Conservation (phyloP, 2,113 vertebrate genomes). For the Calypte anna region DNA sequence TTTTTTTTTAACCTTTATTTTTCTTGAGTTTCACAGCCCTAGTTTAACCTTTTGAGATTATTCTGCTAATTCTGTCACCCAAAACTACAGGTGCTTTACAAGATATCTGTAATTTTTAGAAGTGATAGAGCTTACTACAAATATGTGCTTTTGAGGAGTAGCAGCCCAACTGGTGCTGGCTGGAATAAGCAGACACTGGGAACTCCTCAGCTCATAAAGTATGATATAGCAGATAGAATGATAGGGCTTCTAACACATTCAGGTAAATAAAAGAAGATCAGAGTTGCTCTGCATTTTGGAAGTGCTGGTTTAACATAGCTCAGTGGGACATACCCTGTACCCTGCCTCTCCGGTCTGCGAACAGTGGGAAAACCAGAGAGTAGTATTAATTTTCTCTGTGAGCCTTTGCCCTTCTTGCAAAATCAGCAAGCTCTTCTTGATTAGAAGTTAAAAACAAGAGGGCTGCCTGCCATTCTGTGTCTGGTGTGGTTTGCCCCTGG, state of each 20-base stretch:
- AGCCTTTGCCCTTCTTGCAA: neutral
- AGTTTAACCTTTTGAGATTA: neutral
- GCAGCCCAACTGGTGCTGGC: neutral
- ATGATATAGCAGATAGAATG: neutral
- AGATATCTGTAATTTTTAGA: neutral
- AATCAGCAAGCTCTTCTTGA: neutral
- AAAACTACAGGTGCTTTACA: neutral
- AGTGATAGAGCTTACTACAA: neutral
- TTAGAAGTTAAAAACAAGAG: neutral
- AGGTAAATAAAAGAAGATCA: neutral
- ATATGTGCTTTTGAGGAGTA: neutral
- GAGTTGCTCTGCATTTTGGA: neutral
- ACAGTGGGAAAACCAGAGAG: neutral
- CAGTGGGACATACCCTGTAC: neutral
- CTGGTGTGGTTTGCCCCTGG: rapidly evolving
- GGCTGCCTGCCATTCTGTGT: neutral
- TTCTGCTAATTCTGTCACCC: neutral
- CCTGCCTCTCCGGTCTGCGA: neutral
- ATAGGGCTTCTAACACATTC: neutral
- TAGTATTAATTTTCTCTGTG: neutral
- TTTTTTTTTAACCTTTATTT: neutral
- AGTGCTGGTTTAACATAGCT: neutral
- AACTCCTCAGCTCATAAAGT: neutral
- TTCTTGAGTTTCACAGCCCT: neutral
- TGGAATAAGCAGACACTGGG: neutral